Base-by-base conservation (phyloP, 2,888 invertebrate genomes). In the Ectemnius cavifrons region DNA sequence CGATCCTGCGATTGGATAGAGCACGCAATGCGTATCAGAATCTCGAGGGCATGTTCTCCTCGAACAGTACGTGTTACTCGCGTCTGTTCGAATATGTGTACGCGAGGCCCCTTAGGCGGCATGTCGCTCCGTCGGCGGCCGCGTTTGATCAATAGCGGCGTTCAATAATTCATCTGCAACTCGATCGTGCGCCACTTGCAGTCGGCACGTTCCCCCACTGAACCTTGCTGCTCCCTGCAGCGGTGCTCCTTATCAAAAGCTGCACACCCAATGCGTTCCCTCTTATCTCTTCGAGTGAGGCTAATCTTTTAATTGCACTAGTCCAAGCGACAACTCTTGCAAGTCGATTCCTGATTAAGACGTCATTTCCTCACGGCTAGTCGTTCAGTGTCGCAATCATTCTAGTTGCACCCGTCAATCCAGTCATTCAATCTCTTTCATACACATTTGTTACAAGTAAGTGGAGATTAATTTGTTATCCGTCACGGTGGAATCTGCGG, bases 121-220 rank as follows among this genome's bases (percentile, higher is more conserved):
- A 67, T 83, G 85, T 85, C 83, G 80, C 78, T 65, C 75, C 71
- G 61, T 75, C 73, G 80, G 85, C 83, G 83, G 86, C 75, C 74
- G 73, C 87, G 84, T 87, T 87, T 86, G 86, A 87, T 86, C 87
- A 87, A 85, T 81, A 75, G 67, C 79, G 77, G 80, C 79, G 82
- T 83, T 84, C 85, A 81, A 87, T 88, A 87, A 88, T 87, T 88
- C 87, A 87, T 87, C 85, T 79, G 83, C 82, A 84, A 86, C 78
- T 85, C 83, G 85, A 87, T 86, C 74, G 77, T 77, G 71, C 27
- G 58, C 20, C 59, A 69, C 70, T 56, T 62, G 57, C 37, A 28
- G 52, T 49, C 45, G 14, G 59, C 20, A 52, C 52, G 52, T 52
- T 52, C 52, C 52, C 52, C 52, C 52, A 11, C 3, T 20, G 16